These are phyloP conservation scores for Tor tambroides DNA, from an alignment of 2,113 vertebrate species.

Conservation along the genomic window DNA sequence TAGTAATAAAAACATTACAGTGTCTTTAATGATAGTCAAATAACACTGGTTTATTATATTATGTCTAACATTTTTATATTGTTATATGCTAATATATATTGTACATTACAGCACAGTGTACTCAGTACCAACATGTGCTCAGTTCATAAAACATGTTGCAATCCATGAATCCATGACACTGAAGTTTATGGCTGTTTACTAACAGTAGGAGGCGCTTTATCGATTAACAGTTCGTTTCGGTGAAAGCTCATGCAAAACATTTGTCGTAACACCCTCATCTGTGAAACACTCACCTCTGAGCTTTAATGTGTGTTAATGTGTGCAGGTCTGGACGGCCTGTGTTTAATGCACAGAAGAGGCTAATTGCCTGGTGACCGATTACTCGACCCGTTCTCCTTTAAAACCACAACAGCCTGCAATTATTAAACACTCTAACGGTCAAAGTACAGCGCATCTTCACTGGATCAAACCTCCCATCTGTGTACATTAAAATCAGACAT, in stretches of 20 bases:
- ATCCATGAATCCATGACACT: background rate
- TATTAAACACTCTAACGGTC: constrained; percentile 50
- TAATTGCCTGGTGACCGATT: constrained; percentile 47
- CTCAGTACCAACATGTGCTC: background rate
- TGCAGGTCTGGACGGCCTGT: constrained; percentile 9
- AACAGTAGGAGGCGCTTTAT: background rate
- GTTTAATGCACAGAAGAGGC: constrained; percentile 46
- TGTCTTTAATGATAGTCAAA: no score
- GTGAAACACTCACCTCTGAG: constrained; percentile 8
- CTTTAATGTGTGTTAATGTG: background rate
- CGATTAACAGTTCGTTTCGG: background rate
- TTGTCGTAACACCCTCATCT: background rate
- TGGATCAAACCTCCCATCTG: constrained; percentile 18
- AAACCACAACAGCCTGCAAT: constrained; percentile 53
- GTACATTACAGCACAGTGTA: background rate
- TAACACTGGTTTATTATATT: background rate
- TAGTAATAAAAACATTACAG: no score
- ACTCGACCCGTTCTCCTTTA: constrained; percentile 20
- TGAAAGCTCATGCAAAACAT: background rate
- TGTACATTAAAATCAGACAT: constrained; percentile 10
- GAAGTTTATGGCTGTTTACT: background rate
- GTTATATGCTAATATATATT: background rate
- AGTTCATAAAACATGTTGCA: background rate
- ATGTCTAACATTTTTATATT: background rate
- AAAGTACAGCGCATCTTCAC: background rate